Conservation (phyloP, 2,113 vertebrate genomes). For the Toxostoma redivivum region DNA sequence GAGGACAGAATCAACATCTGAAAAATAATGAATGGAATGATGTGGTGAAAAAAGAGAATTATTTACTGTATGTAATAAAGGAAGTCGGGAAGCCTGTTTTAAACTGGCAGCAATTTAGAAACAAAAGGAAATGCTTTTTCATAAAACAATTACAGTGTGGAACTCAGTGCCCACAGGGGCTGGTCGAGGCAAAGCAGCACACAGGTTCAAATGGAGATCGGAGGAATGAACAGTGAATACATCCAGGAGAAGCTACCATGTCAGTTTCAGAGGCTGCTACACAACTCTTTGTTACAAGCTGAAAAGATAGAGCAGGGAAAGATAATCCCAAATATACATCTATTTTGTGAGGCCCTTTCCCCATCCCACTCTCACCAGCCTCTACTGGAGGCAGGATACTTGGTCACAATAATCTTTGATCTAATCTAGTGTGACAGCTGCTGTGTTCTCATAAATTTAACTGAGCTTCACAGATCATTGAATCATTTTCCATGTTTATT, state of each 20-base stretch:
- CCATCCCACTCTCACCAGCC: not conserved
- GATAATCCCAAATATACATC: not conserved
- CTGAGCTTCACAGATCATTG: not conserved
- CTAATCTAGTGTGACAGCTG: not conserved
- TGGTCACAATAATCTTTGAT: not conserved
- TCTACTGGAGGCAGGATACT: not conserved
- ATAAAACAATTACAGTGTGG: not conserved
- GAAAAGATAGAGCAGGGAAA: not conserved
- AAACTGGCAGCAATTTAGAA: not conserved
- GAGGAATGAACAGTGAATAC: not conserved
- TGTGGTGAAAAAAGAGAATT: not conserved
- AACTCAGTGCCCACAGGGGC: not conserved
- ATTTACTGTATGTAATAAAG: constrained; percentile 1
- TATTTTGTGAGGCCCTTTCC: not conserved
- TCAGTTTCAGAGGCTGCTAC: not conserved
- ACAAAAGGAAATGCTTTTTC: not conserved
- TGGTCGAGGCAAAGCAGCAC: not conserved
- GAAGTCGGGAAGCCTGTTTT: not conserved
- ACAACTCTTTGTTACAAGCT: not conserved
- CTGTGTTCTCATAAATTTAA: not conserved
- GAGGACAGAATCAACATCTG: not conserved
- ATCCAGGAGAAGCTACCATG: not conserved
- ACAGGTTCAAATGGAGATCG: not conserved
- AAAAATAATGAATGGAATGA: constrained; percentile 10
- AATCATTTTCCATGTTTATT: not conserved